Conservation (phyloP, 2,888 invertebrate species). For the Eremobia ochroleuca region DNA sequence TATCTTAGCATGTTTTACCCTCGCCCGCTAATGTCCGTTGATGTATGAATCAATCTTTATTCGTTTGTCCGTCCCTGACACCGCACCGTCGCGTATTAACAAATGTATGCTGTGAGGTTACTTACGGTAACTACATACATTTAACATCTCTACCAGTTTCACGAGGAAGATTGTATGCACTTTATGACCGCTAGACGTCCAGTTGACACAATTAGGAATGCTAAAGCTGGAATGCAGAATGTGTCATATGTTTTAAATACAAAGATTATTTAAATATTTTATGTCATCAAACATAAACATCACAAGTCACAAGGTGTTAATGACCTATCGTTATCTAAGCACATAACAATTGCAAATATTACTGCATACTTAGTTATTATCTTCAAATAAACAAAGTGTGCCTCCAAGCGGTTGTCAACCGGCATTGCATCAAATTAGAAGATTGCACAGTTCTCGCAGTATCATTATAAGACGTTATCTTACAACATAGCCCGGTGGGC, state of each 20-base stretch:
- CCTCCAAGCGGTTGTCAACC: conserved; percentile 19
- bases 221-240: conserved; percentile 26
- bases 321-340: conserved; percentile 2
- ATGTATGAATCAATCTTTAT: conserved; percentile 64
- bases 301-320: neutral
- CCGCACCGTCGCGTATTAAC: conserved; percentile 67
- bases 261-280: neutral
- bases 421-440: conserved; percentile 39
- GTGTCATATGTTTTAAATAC: conserved; percentile 32
- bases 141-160: conserved; percentile 29
- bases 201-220: conserved; percentile 37
- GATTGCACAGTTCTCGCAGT: conserved; percentile 40
- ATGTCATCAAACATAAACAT: neutral
- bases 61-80: conserved; percentile 67
- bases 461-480: conserved; percentile 60
- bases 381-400: conserved; percentile 16
- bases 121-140: conserved; percentile 48
- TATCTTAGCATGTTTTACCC: conserved; percentile 48
- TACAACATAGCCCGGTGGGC: conserved; percentile 60
- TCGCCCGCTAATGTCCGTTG: conserved; percentile 50
- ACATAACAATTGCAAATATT: conserved; percentile 7
- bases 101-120: conserved; percentile 35
- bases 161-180: conserved; percentile 39
- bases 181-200: neutral
- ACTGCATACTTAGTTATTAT: conserved; percentile 5